A percentile compares a stretch with the other conserved stretches of the same genome.
phyloP scores from a whole-genome alignment of 2,797 vertebrate species.

The Myotis daubentonii region DNA sequence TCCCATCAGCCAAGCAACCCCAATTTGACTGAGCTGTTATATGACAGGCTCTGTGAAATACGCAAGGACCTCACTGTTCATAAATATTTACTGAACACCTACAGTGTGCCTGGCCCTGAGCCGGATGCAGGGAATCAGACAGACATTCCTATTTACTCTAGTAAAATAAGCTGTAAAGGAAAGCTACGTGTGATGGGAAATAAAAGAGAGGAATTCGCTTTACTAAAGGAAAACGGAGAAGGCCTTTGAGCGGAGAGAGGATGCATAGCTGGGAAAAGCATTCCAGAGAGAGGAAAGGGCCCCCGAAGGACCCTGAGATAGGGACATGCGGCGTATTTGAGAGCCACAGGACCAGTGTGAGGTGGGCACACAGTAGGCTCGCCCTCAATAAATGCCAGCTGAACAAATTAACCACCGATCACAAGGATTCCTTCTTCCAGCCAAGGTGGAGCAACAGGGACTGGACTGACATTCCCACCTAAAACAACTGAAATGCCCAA shows the following conservation, averaged over 20 bases:
- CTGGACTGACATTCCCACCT: background rate
- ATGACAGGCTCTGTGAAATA: background rate
- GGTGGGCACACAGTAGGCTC: background rate
- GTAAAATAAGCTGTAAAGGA: background rate
- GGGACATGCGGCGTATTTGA: background rate
- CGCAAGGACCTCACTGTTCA: background rate
- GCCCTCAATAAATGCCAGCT: background rate
- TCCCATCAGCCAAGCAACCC: background rate
- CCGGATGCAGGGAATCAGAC: background rate
- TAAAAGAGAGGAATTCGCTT: background rate
- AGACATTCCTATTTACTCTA: background rate
- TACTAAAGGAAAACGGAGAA: background rate
- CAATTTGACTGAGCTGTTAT: background rate
- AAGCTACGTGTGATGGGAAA: background rate
- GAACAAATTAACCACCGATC: background rate
- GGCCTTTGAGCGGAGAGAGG: background rate
- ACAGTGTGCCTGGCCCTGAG: background rate
- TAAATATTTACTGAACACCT: constrained; percentile 48
- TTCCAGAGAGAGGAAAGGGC: background rate
- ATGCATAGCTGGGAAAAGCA: background rate
- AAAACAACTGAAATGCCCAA: background rate
- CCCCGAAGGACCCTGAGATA: fast-evolving
- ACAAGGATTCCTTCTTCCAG: background rate
- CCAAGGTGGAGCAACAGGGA: background rate
- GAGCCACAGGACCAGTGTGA: background rate